phyloP scores from a whole-genome alignment of 1,140 invertebrate genomes.

The Caenorhabditis latens region DNA sequence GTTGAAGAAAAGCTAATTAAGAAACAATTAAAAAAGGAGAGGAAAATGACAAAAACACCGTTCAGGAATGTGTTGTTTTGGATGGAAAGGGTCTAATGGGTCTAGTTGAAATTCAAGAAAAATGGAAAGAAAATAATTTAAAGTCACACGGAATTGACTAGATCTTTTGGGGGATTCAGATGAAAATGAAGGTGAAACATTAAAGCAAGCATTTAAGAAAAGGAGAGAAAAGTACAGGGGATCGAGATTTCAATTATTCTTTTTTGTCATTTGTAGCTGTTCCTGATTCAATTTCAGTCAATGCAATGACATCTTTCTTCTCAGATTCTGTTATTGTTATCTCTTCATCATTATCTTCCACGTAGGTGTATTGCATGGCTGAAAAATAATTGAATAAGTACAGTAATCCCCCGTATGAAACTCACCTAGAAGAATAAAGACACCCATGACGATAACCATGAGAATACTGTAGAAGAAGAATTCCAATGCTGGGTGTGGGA shows the following conservation, averaged over 20 bases:
- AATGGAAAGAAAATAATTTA: conserved; percentile 30
- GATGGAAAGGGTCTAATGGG: neutral
- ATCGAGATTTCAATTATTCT: neutral
- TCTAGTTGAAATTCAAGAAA: too few relatives aligned
- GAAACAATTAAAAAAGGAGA: neutral
- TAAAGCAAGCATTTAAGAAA: conserved; percentile 20
- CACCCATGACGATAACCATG: conserved; percentile 73
- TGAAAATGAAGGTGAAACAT: neutral
- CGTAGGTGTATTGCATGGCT: conserved; percentile 68
- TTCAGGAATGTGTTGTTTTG: conserved; percentile 14
- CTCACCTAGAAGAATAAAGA: conserved; percentile 69
- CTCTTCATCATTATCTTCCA: conserved; percentile 61
- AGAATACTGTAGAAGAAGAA: conserved; percentile 76
- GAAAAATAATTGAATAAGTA: neutral
- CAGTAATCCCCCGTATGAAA: neutral
- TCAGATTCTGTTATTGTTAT: conserved; percentile 42
- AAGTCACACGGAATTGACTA: conserved; percentile 54
- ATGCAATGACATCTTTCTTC: conserved; percentile 51
- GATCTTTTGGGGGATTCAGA: neutral
- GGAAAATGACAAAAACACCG: conserved; percentile 10
- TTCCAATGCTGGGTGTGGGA: conserved; percentile 73
- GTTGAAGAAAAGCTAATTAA: neutral
- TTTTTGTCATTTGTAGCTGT: conserved; percentile 3
- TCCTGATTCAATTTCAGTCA: conserved; percentile 50
- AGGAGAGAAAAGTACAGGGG: neutral